These are phyloP conservation scores for Orthonevra nobilis DNA, from an alignment of 2,888 invertebrate genomes.

Conservation along the genomic window DNA sequence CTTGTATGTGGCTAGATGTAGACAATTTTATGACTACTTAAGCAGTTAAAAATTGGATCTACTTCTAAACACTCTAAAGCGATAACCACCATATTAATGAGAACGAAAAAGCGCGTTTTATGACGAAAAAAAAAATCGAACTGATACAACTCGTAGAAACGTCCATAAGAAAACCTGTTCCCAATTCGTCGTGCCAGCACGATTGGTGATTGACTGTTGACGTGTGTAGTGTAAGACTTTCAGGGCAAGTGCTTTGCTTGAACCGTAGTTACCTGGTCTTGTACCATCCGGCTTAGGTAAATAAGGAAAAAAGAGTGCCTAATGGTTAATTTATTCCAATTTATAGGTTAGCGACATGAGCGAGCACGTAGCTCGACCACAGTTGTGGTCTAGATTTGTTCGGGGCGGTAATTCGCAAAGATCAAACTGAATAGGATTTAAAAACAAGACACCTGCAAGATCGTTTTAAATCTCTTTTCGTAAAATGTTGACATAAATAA, in stretches of 20 bases:
- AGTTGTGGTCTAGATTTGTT: not conserved
- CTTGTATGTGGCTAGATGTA: conserved; percentile 3
- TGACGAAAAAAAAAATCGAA: conserved; percentile 9
- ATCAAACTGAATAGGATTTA: conserved; percentile 1
- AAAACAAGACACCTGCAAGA: not conserved
- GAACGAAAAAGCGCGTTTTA: conserved; percentile 48
- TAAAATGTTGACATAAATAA: not conserved
- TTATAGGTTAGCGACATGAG: not conserved
- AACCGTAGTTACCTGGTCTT: conserved; percentile 54
- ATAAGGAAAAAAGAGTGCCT: conserved; percentile 20
- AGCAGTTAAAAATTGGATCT: conserved; percentile 52
- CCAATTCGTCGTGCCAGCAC: conserved; percentile 18
- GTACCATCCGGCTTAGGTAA: conserved; percentile 36
- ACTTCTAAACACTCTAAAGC: conserved; percentile 50
- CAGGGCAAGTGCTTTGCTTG: conserved; percentile 45
- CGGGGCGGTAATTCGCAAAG: conserved; percentile 4
- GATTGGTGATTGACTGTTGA: conserved; percentile 58
- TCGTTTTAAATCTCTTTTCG: not conserved
- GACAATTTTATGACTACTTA: conserved; percentile 39
- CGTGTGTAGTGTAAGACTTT: conserved; percentile 42
- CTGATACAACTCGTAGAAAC: no score
- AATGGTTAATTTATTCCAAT: conserved; percentile 47
- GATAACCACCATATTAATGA: conserved; percentile 55
- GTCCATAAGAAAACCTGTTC: conserved; percentile 45
- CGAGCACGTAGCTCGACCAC: no score